A percentile compares a stretch with the other conserved stretches of the same genome.
These are phyloP conservation scores for Rhipidura dahli DNA, from an alignment of 2,113 vertebrate genomes.

Conservation along the genomic window DNA sequence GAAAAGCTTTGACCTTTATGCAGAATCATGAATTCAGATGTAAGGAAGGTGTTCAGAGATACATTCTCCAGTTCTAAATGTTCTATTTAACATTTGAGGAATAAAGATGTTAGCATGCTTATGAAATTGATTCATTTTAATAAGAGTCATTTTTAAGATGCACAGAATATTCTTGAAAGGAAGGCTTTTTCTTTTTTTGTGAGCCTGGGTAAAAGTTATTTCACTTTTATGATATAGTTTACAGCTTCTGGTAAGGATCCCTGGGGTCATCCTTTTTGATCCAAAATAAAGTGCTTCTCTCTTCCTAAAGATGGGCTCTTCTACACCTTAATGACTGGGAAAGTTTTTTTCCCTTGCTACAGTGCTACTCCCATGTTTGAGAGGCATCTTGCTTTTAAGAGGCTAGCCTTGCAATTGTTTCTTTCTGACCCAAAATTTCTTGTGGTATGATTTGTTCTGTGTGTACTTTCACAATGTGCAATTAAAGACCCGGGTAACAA, in stretches of 20 bases:
- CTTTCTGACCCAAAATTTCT: not conserved
- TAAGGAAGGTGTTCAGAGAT: not conserved
- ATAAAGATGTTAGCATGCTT: not conserved
- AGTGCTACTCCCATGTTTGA: not conserved
- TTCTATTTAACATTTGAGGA: constrained; percentile 40
- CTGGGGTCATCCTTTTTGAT: constrained; percentile 15
- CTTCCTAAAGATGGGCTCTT: not conserved
- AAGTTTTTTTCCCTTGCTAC: not conserved
- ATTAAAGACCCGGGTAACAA: not conserved
- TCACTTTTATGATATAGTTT: not conserved
- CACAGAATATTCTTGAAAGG: not conserved
- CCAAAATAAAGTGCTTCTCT: not conserved
- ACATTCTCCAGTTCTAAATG: constrained; percentile 2
- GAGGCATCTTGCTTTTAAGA: not conserved
- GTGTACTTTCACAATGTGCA: not conserved
- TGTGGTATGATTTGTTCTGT: not conserved
- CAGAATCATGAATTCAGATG: not conserved
- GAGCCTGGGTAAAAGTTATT: not conserved
- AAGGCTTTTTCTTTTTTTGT: not conserved
- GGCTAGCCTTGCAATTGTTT: not conserved
- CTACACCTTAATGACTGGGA: not conserved
- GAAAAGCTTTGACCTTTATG: constrained; percentile 39
- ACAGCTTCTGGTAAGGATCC: not conserved
- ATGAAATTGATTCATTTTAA: constrained; percentile 16
- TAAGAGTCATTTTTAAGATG: not conserved